A percentile compares a stretch with the other conserved stretches of the same genome.
These are phyloP conservation scores for Atopsyche davidsoni DNA, from an alignment of 1,140 invertebrate genomes.

Conservation along the genomic window DNA sequence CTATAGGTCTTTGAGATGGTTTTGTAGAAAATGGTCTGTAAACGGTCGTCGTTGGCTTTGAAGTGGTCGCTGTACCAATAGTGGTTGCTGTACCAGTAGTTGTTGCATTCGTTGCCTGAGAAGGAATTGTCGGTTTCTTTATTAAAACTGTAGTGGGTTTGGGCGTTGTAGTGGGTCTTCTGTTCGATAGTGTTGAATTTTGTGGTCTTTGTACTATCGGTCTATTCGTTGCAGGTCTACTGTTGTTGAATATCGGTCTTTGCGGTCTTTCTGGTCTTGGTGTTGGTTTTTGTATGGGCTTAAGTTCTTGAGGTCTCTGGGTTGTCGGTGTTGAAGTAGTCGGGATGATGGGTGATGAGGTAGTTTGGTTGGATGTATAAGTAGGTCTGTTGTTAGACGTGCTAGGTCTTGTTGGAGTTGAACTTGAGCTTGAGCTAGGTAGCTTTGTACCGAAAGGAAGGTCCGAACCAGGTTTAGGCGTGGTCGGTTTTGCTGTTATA, in stretches of 20 bases:
- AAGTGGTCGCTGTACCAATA: conserved; percentile 8
- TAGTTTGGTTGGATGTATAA: conserved; percentile 27
- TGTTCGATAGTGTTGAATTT: conserved; percentile 39
- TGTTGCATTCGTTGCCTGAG: too few species aligned
- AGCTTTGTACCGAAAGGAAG: conserved; percentile 28
- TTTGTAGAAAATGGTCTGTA: conserved; percentile 20
- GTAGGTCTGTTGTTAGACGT: conserved; percentile 36
- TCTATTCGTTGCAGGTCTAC: conserved; percentile 41
- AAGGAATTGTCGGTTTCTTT: conserved; percentile 29
- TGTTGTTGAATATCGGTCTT: conserved; percentile 38
- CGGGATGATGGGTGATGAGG: conserved; percentile 22
- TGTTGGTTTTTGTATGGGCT: conserved; percentile 25
- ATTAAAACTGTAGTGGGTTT: conserved; percentile 40
- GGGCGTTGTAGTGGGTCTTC: conserved; percentile 43
- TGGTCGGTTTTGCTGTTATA: conserved; percentile 33
- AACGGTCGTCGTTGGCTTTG: conserved; percentile 21
- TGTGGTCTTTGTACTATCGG: conserved; percentile 54
- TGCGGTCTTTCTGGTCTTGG: conserved; percentile 36
- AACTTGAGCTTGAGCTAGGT: conserved; percentile 34
- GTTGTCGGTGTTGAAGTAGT: conserved; percentile 26
- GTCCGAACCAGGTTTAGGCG: conserved; percentile 2
- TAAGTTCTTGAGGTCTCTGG: too few species aligned
- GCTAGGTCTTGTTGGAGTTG: conserved; percentile 40
- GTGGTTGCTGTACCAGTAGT: conserved; percentile 29
- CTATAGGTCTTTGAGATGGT: conserved; percentile 9